Evolutionary conservation across 2,888 invertebrate species (phyloP).

Genomic region (Vanessa cardui): DNA sequence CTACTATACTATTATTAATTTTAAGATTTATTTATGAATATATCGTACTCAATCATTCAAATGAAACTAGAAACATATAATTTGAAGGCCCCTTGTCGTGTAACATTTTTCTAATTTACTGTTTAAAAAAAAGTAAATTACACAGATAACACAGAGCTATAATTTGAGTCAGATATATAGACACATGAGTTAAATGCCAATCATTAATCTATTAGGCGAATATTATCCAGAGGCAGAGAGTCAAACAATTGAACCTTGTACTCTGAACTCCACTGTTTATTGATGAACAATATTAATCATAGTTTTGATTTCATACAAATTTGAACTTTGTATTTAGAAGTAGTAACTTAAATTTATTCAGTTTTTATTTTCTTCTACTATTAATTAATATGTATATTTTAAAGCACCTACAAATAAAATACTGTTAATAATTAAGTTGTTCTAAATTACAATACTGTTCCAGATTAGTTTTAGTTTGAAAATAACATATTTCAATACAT

Average conservation of each 20-base stretch:
- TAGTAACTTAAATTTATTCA: no score
- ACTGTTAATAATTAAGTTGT: no score
- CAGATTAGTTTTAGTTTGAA: no score
- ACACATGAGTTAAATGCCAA: background rate
- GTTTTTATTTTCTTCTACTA: no score
- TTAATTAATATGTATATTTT: no score
- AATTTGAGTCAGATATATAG: background rate
- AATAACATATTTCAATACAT: no score
- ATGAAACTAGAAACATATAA: background rate
- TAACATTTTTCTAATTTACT: no score
- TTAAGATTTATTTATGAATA: background rate
- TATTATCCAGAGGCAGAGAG: conserved; percentile 8
- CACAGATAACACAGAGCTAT: background rate
- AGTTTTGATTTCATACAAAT: background rate
- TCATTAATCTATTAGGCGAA: conserved; percentile 15
- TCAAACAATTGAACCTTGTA: conserved; percentile 31
- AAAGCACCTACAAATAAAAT: no score
- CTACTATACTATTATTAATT: conserved; percentile 2
- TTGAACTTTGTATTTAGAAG: no score
- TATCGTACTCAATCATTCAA: background rate
- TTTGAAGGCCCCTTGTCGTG: no score
- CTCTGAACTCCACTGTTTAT: conserved; percentile 22
- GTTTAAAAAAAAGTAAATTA: background rate
- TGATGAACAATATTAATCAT: conserved; percentile 23
- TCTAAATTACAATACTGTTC: no score